phyloP scores from a whole-genome alignment of 2,113 vertebrate species.

The Phalacrocorax carbo region DNA sequence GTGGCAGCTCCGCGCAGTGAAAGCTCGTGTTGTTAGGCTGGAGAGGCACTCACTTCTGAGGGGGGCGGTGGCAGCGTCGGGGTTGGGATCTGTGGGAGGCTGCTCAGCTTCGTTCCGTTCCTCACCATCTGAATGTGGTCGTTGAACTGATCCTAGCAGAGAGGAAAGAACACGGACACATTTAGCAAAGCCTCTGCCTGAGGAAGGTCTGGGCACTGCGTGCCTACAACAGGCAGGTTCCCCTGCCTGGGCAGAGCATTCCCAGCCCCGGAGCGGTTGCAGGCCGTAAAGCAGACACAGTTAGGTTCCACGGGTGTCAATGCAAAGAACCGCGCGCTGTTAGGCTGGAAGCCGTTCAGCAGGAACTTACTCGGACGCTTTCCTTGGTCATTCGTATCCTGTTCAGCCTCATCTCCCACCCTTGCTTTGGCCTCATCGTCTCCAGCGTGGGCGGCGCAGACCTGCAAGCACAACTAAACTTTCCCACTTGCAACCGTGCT shows the following conservation, averaged over 20 bases:
- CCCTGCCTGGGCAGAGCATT: neutral
- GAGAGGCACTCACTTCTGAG: slow-evolving; percentile 73
- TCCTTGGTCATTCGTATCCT: slow-evolving; percentile 77
- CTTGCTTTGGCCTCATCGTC: slow-evolving; percentile 76
- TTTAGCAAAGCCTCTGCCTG: neutral
- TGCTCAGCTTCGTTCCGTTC: slow-evolving; percentile 82
- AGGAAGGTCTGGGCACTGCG: neutral
- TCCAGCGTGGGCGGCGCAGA: slow-evolving; percentile 75
- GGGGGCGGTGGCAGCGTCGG: slow-evolving; percentile 83
- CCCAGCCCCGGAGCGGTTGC: neutral
- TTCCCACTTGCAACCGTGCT: neutral
- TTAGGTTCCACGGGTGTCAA: neutral
- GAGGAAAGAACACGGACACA: fast-evolving
- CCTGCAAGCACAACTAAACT: slow-evolving; percentile 62
- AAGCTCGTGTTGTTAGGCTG: fast-evolving
- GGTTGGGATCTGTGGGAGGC: slow-evolving; percentile 81
- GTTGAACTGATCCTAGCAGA: slow-evolving; percentile 78
- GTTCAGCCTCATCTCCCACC: slow-evolving; percentile 79
- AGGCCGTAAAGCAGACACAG: fast-evolving
- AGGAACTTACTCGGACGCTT: slow-evolving; percentile 71
- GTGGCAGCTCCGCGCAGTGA: fast-evolving
- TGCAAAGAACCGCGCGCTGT: fast-evolving
- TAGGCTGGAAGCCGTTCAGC: neutral
- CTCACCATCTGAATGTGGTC: slow-evolving; percentile 85
- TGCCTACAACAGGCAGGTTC: neutral